These are phyloP conservation scores for Synanthedon formicaeformis DNA, from an alignment of 2,888 invertebrate species.

Conservation along the genomic window DNA sequence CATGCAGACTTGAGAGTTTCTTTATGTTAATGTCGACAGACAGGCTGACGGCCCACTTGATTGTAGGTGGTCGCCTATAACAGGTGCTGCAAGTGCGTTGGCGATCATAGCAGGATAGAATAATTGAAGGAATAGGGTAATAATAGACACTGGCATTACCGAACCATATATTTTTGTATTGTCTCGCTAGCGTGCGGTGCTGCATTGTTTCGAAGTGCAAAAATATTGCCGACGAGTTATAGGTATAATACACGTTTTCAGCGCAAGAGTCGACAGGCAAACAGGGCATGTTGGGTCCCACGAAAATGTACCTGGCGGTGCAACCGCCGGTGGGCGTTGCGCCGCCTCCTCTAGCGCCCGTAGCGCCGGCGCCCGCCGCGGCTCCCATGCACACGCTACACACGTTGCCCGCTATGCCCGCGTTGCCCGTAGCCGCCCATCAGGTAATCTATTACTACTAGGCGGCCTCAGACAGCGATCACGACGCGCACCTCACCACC, in stretches of 20 bases:
- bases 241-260: constrained; percentile 29
- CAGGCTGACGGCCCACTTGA: too few species aligned
- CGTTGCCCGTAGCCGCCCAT: constrained; percentile 43
- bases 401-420: constrained; percentile 40
- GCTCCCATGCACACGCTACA: constrained; percentile 33
- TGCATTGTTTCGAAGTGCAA: too few species aligned
- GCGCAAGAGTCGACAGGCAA: constrained; percentile 90
- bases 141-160: too few species aligned
- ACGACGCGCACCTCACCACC: not conserved
- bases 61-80: too few species aligned
- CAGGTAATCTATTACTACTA: constrained; percentile 67
- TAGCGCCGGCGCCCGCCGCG: constrained; percentile 14
- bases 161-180: too few species aligned
- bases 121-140: too few species aligned
- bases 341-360: constrained; percentile 42
- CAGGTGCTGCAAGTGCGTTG: too few species aligned
- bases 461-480: constrained; percentile 2
- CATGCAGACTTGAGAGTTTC: too few species aligned
- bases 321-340: constrained; percentile 73
- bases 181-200: not conserved
- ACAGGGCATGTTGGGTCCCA: constrained; percentile 85
- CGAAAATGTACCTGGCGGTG: constrained; percentile 87
- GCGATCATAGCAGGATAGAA: too few species aligned
- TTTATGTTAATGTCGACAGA: too few species aligned
- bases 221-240: not conserved